These are phyloP conservation scores for Hermatobates lingyangjiaoensis DNA, from an alignment of 1,140 invertebrate species.

Conservation along the genomic window DNA sequence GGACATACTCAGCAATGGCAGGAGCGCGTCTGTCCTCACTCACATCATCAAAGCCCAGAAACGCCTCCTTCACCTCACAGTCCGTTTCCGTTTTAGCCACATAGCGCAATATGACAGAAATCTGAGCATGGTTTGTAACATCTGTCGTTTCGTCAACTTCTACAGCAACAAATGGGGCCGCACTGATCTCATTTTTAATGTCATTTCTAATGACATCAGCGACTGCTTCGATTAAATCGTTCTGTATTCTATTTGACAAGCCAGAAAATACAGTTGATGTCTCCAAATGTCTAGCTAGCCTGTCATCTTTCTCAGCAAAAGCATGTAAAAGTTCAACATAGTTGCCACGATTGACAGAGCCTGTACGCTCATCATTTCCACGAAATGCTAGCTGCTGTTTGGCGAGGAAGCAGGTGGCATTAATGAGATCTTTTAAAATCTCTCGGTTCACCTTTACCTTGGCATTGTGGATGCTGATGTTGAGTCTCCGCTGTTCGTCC, in stretches of 20 bases:
- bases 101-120: neutral
- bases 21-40: neutral
- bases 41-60: neutral
- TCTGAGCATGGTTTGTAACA: neutral
- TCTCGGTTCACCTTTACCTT: constrained; percentile 6
- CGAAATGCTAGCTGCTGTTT: constrained; percentile 21
- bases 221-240: neutral
- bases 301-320: constrained; percentile 13
- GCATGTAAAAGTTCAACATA: constrained; percentile 19
- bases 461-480: constrained; percentile 6
- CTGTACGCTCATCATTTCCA: constrained; percentile 18
- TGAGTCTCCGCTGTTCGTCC: too few species aligned
- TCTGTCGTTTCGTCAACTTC: constrained; percentile 1
- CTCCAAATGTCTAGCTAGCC: constrained; percentile 13
- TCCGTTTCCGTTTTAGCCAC: neutral
- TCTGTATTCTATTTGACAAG: neutral
- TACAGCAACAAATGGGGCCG: neutral
- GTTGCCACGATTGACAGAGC: constrained; percentile 19
- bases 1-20: neutral
- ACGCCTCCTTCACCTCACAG: neutral
- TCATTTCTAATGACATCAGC: neutral
- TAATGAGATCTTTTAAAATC: constrained; percentile 13
- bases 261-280: constrained; percentile 3
- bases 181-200: neutral
- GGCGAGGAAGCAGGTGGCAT: constrained; percentile 19